Evolutionary conservation across 2,888 invertebrate species (phyloP).

Genomic region (Pollenia griseotomentosa): DNA sequence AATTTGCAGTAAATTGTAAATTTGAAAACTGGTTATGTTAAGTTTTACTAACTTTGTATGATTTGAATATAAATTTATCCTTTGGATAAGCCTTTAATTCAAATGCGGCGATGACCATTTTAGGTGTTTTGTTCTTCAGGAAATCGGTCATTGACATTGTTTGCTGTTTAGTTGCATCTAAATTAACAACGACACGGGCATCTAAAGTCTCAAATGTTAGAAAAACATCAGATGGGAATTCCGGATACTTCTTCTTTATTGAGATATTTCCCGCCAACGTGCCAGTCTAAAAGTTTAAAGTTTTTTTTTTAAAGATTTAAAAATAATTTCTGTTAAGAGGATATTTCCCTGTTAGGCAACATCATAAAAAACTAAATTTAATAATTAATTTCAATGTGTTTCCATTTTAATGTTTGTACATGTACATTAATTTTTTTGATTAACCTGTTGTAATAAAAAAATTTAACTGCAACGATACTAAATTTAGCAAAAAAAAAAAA

Average conservation of each 20-base stretch:
- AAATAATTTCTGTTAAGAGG: no score
- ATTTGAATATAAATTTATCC: constrained; percentile 71
- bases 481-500: background rate
- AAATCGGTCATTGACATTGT: constrained; percentile 66
- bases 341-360: no score
- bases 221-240: constrained; percentile 90
- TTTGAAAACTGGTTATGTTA: background rate
- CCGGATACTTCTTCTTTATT: constrained; percentile 87
- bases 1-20: background rate
- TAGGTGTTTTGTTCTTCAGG: constrained; percentile 46
- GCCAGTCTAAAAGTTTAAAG: constrained; percentile 84
- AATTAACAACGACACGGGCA: constrained; percentile 84
- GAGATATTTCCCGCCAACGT: constrained; percentile 89
- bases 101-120: constrained; percentile 69
- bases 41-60: constrained; percentile 70
- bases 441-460: background rate
- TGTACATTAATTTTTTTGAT: background rate
- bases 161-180: constrained; percentile 78
- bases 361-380: no score
- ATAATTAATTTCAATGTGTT: background rate
- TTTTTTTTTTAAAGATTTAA: background rate
- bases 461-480: background rate
- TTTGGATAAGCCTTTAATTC: constrained; percentile 71
- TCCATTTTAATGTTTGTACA: background rate
- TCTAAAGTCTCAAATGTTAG: constrained; percentile 83